Conservation (phyloP, 2,113 vertebrate genomes). For the Reinhardtius hippoglossoides region DNA sequence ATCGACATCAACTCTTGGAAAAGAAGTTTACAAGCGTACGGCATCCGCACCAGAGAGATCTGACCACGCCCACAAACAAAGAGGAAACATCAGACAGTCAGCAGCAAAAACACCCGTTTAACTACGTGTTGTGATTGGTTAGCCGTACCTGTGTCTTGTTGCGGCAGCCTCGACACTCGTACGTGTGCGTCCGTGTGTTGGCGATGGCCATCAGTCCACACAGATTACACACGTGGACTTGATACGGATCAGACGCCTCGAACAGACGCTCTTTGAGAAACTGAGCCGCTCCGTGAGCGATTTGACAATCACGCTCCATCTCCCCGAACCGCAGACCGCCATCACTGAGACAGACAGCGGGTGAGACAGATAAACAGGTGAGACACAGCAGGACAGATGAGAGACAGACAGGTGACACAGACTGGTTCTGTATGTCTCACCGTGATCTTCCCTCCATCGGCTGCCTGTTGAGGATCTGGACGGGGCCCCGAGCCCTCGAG, state of each 20-base stretch:
- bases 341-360: constrained; percentile 81
- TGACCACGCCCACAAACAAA: constrained; percentile 57
- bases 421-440: constrained; percentile 77
- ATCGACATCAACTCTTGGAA: constrained; percentile 99
- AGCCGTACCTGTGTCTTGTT: constrained; percentile 96
- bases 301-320: constrained; percentile 99
- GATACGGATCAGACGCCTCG: constrained; percentile 97
- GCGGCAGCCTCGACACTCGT: constrained; percentile 96
- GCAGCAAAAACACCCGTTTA: neutral
- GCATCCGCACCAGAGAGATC: constrained; percentile 97
- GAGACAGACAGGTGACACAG: neutral
- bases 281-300: constrained; percentile 97
- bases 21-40: constrained; percentile 96
- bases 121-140: neutral
- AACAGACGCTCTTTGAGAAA: constrained; percentile 95
- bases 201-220: constrained; percentile 99
- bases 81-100: neutral
- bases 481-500: constrained; percentile 95
- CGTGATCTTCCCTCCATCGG: constrained; percentile 98
- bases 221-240: constrained; percentile 97
- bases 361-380: neutral
- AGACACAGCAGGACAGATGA: neutral
- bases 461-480: constrained; percentile 98
- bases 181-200: constrained; percentile 96
- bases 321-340: constrained; percentile 97